phyloP scores from a whole-genome alignment of 1,140 invertebrate species.

The Drosophila pseudoobscura region DNA sequence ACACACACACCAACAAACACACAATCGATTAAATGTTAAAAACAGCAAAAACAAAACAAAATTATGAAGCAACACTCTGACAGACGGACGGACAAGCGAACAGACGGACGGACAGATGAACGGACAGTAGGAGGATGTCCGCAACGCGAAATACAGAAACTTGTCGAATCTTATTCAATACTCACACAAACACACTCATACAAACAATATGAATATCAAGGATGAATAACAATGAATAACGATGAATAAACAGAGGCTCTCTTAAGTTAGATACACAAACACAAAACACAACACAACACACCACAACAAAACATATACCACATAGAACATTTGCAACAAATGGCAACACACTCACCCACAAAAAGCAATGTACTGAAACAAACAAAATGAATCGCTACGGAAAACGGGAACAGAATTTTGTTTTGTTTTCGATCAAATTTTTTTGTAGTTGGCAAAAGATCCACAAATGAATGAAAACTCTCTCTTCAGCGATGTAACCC shows the following conservation, averaged over 20 bases:
- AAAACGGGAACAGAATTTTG: constrained; percentile 66
- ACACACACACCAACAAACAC: constrained; percentile 38
- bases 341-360: constrained; percentile 64
- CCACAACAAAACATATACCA: background rate
- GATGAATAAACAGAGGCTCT: constrained; percentile 73
- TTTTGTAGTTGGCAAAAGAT: constrained; percentile 74
- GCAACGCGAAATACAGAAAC: constrained; percentile 65
- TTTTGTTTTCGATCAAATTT: constrained; percentile 70
- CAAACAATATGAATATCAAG: constrained; percentile 47
- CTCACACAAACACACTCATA: constrained; percentile 27
- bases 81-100: constrained; percentile 23
- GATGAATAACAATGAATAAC: constrained; percentile 54
- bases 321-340: constrained; percentile 47
- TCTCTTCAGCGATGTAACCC: constrained; percentile 3
- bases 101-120: constrained; percentile 27
- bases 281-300: constrained; percentile 1
- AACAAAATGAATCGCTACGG: constrained; percentile 15
- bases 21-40: constrained; percentile 69
- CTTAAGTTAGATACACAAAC: constrained; percentile 69
- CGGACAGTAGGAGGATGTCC: constrained; percentile 22
- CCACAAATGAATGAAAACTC: constrained; percentile 34
- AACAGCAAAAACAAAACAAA: constrained; percentile 72
- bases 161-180: constrained; percentile 62
- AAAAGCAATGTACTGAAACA: constrained; percentile 44
- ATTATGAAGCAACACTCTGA: constrained; percentile 65